These are phyloP conservation scores for Polymixis lichenea DNA, from an alignment of 2,888 invertebrate genomes.

Conservation along the genomic window DNA sequence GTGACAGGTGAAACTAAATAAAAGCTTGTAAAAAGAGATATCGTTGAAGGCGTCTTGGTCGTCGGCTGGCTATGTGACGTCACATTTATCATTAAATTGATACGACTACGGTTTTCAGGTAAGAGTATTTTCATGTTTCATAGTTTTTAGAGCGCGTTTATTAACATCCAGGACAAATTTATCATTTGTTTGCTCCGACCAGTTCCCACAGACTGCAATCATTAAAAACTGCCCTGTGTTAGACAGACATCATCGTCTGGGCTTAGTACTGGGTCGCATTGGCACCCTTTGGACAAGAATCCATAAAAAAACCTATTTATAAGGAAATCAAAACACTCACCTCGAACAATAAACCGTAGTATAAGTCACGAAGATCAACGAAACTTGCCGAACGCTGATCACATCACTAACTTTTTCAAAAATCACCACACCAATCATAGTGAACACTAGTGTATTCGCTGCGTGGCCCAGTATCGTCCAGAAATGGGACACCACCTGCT, in stretches of 20 bases:
- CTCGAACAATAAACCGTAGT: slow-evolving; percentile 87
- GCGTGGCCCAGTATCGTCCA: slow-evolving; percentile 82
- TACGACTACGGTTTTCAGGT: no score
- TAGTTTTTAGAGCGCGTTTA: no score
- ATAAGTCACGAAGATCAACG: slow-evolving; percentile 85
- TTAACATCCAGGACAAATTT: not conserved
- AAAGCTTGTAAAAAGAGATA: no score
- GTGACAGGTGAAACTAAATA: no score
- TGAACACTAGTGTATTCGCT: slow-evolving; percentile 91
- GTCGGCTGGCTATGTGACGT: no score
- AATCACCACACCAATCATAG: slow-evolving; percentile 91
- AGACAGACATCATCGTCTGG: not conserved
- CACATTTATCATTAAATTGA: no score
- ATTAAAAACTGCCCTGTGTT: not conserved
- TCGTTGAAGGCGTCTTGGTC: no score
- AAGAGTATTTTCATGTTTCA: no score
- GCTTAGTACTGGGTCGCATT: not conserved
- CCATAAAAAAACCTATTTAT: not conserved
- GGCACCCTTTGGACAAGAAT: not conserved
- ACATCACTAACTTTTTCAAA: slow-evolving; percentile 88
- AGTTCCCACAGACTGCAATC: not conserved
- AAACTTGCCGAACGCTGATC: slow-evolving; percentile 81
- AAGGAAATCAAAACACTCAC: slow-evolving; percentile 61
- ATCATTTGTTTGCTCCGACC: not conserved
- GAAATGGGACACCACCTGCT: slow-evolving; percentile 79